phyloP scores from a whole-genome alignment of 2,888 invertebrate genomes.

The Cotesia congregata region DNA sequence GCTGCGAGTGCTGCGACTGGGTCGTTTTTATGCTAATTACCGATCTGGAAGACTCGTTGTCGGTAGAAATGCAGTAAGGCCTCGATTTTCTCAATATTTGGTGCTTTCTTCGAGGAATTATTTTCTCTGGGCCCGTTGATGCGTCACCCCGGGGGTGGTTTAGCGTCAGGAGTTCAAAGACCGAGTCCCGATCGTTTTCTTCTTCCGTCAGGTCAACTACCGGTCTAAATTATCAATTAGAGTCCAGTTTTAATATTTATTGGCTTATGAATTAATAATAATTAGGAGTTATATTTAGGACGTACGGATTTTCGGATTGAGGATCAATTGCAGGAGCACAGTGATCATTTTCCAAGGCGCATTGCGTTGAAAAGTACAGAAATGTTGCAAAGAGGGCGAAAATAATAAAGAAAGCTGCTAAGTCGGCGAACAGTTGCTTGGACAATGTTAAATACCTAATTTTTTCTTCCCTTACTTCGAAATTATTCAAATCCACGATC shows the following conservation, averaged over 20 bases:
- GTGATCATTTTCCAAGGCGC: constrained; percentile 41
- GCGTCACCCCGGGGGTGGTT: constrained; percentile 44
- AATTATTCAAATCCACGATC: constrained; percentile 38
- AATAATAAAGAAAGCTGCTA: constrained; percentile 52
- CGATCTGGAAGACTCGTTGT: background rate
- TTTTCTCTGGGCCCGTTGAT: constrained; percentile 21
- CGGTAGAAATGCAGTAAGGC: background rate
- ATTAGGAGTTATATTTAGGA: background rate
- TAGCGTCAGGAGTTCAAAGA: constrained; percentile 18
- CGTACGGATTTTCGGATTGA: constrained; percentile 2
- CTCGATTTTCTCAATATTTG: constrained; percentile 22
- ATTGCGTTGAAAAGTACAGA: constrained; percentile 52
- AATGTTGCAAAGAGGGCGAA: constrained; percentile 52
- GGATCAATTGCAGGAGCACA: constrained; percentile 18
- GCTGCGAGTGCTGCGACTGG: background rate
- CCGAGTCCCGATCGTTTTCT: background rate
- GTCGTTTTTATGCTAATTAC: background rate
- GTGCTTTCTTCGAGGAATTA: constrained; percentile 51
- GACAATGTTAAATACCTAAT: constrained; percentile 37
- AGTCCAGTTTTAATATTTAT: too few species aligned
- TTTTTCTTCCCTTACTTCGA: constrained; percentile 36
- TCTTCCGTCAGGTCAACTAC: constrained; percentile 27
- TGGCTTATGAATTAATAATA: background rate
- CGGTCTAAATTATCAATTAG: background rate
- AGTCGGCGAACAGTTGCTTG: constrained; percentile 49